Evolutionary conservation across 2,113 vertebrate genomes (phyloP).

Genomic region (Neodon shergylaensis): DNA sequence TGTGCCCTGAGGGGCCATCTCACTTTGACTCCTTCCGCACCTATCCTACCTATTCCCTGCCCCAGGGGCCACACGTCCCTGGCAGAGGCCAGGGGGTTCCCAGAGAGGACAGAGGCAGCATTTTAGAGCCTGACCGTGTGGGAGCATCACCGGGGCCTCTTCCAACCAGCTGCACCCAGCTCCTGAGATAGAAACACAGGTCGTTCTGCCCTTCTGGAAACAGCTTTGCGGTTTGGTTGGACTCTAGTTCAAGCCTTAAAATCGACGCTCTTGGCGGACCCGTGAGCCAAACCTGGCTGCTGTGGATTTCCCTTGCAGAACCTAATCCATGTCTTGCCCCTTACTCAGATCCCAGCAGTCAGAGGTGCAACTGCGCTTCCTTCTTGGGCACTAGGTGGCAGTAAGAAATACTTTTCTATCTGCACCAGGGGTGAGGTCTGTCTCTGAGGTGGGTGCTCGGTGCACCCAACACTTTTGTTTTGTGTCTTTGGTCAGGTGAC

Average conservation of each 20-base stretch:
- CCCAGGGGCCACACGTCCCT: too few relatives aligned
- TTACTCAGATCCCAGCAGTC: fast-evolving
- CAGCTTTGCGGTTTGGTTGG: background rate
- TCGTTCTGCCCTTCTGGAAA: background rate
- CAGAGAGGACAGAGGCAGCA: background rate
- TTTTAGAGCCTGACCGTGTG: background rate
- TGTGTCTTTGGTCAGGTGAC: background rate
- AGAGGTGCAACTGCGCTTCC: background rate
- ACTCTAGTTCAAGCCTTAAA: background rate
- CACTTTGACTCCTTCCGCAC: background rate
- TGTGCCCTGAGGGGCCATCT: too few relatives aligned
- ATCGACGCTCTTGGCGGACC: background rate
- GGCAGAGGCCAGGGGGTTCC: background rate
- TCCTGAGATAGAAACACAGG: background rate
- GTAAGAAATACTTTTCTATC: background rate
- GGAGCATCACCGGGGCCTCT: background rate
- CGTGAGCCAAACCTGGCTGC: background rate
- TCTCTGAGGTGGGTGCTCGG: fast-evolving
- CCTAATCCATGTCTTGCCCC: background rate
- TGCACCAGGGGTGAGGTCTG: fast-evolving
- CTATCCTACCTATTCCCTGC: background rate
- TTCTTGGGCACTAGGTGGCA: background rate
- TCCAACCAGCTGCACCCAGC: background rate
- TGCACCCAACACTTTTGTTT: background rate
- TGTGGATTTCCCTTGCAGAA: background rate